Percentiles rank a stretch among this genome's conserved stretches.
These are phyloP conservation scores for Hydrophis major DNA, from an alignment of 2,797 vertebrate species.

Conservation along the genomic window DNA sequence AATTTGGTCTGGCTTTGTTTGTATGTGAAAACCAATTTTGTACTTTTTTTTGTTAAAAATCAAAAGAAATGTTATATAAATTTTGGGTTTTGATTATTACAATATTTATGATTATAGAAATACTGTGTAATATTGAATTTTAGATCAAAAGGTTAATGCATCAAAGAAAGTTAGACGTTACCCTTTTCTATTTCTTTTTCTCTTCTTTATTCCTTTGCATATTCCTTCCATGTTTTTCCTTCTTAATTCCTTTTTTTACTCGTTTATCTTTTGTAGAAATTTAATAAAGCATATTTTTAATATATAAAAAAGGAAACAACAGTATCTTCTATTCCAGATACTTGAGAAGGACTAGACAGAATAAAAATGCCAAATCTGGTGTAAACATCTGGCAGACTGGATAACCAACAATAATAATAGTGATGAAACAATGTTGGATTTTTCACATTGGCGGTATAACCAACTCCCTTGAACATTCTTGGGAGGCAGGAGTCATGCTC, in stretches of 20 bases:
- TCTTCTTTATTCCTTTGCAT: neutral
- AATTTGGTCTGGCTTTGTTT: neutral
- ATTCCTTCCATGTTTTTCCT: neutral
- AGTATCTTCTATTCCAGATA: neutral
- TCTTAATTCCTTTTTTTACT: neutral
- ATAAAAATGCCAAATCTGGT: neutral
- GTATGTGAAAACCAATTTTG: neutral
- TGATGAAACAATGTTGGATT: neutral
- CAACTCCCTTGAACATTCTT: neutral
- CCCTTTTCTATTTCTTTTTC: neutral
- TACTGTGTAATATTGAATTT: neutral
- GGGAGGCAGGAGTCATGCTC: neutral
- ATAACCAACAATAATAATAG: neutral
- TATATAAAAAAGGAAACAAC: neutral
- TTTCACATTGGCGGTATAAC: neutral
- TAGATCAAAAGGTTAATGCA: neutral
- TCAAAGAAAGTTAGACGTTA: neutral
- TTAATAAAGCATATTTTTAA: neutral
- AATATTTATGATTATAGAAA: neutral
- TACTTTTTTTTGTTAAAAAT: neutral
- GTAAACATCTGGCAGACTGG: neutral
- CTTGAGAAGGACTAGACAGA: neutral
- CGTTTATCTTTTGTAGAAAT: neutral
- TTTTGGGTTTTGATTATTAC: neutral
- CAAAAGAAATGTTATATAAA: neutral